Base-by-base conservation (phyloP, 2,113 vertebrate genomes). In the Sinocyclocheilus anshuiensis region DNA sequence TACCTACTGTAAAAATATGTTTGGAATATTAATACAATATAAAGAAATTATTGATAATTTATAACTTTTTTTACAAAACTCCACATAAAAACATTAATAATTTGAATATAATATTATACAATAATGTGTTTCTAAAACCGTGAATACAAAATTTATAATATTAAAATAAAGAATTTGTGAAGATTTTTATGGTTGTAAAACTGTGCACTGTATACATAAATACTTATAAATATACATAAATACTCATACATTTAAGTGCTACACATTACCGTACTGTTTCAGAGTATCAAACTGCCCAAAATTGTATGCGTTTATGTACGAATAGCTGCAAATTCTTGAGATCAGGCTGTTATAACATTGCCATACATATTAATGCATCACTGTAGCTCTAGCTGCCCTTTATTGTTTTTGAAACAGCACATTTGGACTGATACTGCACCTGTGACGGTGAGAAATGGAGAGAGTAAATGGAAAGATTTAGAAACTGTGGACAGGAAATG, bases 401-500 rank as follows among this genome's bases (percentile, higher is more conserved):
- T 24, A 36, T 61, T 61, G 55, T 12, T 45, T 48, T 45, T n/a
- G 16, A 48, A 81, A 48, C n/a, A 10, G 59, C 59, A 81, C 63
- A 50, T 80, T 80, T 80, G 15, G n/a, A 69, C 80, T 12, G 42
- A 82, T 69, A 15, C 13, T 24, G 16, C 42, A 69, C 39, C 15
- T 69, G 61, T 81, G 80, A 81, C 33, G 24, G 39, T 33, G 61
- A 48, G 80, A 82, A 82, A 82, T 57, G 2, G 63, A 36, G 78
- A 81, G 42, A 72, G 29, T 55, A 72, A 83, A 83, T 83, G 65
- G 81, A 55, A 50, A 57, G 65, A 72, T 83, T 33, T 53, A 50
- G 45, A 72, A 13, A 48, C 81, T 83, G 48, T 13, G 45, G 63
- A 72, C 26, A 10, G 45, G 45, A 71, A 36, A 83, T 83, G 65